Conservation (phyloP, 2,113 vertebrate species). For the Periophthalmodon schlosseri region DNA sequence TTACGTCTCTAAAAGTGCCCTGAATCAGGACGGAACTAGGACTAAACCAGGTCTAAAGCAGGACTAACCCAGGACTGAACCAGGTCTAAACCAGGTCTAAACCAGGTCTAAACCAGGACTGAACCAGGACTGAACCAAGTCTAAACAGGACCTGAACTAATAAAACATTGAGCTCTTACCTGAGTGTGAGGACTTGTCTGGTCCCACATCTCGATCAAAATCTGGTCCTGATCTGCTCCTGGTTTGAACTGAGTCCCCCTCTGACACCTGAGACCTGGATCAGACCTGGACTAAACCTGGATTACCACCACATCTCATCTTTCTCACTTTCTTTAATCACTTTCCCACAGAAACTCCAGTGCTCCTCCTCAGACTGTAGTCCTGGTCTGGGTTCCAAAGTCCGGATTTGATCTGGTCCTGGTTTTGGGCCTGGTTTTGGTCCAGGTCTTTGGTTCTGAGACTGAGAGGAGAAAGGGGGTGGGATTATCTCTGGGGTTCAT, state of each 20-base stretch:
- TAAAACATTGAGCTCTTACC: neutral
- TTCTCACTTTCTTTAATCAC: slow-evolving; percentile 1
- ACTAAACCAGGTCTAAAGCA: too few species aligned
- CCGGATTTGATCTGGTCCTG: too few species aligned
- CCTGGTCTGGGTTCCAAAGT: neutral
- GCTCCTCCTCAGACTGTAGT: neutral
- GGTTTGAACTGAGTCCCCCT: neutral
- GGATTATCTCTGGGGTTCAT: neutral
- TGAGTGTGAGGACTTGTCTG: neutral
- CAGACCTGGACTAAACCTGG: neutral
- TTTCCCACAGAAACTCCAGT: neutral
- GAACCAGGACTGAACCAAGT: too few species aligned
- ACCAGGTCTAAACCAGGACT: too few species aligned
- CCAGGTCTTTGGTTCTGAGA: neutral
- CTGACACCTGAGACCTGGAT: neutral
- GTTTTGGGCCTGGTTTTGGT: neutral
- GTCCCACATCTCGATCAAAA: too few species aligned
- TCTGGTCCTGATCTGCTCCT: neutral
- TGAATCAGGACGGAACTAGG: too few species aligned
- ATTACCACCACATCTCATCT: neutral
- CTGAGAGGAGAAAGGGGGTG: too few species aligned
- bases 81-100: too few species aligned
- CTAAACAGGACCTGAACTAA: too few species aligned
- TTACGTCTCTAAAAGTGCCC: too few species aligned
- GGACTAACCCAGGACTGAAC: too few species aligned